These are phyloP conservation scores for Aphaenogaster rudis DNA, from an alignment of 1,140 invertebrate species.

Conservation along the genomic window DNA sequence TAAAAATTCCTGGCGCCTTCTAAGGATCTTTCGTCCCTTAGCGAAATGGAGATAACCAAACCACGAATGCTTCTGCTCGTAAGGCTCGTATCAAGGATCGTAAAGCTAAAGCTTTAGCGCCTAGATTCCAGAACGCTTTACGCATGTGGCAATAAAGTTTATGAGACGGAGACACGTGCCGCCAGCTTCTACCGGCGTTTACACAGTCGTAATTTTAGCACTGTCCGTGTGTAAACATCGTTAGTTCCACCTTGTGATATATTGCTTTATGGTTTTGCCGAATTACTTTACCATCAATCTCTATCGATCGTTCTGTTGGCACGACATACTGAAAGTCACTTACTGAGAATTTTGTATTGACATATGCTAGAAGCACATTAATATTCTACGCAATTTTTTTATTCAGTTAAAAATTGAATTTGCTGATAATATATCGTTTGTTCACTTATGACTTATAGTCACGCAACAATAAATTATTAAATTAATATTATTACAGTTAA, in stretches of 20 bases:
- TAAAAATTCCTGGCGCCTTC: background rate
- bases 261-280: background rate
- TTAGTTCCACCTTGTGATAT: background rate
- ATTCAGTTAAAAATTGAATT: background rate
- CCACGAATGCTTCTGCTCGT: constrained; percentile 4
- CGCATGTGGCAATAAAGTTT: constrained; percentile 36
- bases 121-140: background rate
- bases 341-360: background rate
- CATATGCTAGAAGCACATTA: background rate
- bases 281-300: background rate
- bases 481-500: background rate
- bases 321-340: background rate
- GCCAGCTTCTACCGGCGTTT: background rate
- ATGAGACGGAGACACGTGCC: constrained; percentile 20
- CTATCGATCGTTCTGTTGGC: background rate
- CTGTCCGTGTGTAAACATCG: background rate
- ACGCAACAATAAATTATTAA: background rate
- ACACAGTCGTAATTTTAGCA: constrained; percentile 10
- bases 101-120: constrained; percentile 20
- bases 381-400: background rate
- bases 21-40: background rate
- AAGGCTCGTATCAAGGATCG: background rate
- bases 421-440: background rate
- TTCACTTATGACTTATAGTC: background rate
- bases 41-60: constrained; percentile 20